Evolutionary conservation across 2,888 invertebrate species (phyloP).

Genomic region (Agrochola lota): DNA sequence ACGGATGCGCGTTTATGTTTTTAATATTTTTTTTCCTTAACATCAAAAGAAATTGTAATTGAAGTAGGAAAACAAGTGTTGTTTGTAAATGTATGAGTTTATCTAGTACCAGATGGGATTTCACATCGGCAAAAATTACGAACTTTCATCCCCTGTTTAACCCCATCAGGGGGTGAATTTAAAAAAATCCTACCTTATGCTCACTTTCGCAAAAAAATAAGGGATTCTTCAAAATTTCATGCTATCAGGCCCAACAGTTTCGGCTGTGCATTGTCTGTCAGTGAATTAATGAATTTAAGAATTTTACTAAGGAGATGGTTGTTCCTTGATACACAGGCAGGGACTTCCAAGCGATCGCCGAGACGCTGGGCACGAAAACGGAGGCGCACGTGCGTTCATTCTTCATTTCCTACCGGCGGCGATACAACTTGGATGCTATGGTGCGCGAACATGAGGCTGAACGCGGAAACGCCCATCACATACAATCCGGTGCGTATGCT

Average conservation of each 20-base stretch:
- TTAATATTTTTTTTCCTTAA: slow-evolving; percentile 16
- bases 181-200: not conserved
- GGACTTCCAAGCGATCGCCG: slow-evolving; percentile 98
- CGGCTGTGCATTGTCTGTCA: not conserved
- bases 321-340: slow-evolving; percentile 88
- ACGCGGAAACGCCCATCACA: slow-evolving; percentile 91
- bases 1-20: not conserved
- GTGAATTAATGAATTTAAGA: not conserved
- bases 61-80: not conserved
- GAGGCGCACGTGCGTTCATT: slow-evolving; percentile 98
- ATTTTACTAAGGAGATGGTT: not conserved
- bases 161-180: not conserved
- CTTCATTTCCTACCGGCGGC: slow-evolving; percentile 97
- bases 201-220: not conserved
- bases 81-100: not conserved
- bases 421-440: slow-evolving; percentile 96
- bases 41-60: slow-evolving; percentile 1
- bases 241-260: not conserved
- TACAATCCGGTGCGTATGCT: slow-evolving; percentile 83
- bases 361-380: slow-evolving; percentile 98
- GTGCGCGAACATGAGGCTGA: slow-evolving; percentile 96
- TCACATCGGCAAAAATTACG: not conserved
- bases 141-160: not conserved
- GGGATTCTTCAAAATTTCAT: not conserved
- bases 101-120: not conserved